Evolutionary conservation across 2,797 vertebrate genomes (phyloP).

Genomic region (Anguilla pacifica): DNA sequence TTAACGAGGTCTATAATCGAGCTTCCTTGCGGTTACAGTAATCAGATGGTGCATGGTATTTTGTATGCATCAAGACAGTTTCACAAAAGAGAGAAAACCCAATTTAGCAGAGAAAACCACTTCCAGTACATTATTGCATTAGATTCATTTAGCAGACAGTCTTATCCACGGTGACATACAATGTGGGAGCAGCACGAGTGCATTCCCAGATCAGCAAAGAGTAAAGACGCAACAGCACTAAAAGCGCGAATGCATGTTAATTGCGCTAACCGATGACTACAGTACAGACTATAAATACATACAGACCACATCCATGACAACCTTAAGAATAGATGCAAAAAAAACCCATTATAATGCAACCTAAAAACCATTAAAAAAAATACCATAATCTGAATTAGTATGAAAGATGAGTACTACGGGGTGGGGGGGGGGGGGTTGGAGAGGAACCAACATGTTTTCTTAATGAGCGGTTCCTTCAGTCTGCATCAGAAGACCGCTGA

Average conservation of each 20-base stretch:
- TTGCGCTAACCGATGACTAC: neutral
- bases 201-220: neutral
- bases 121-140: neutral
- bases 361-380: too few species aligned
- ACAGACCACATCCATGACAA: neutral
- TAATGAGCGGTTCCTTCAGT: too few species aligned
- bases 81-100: neutral
- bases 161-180: too few species aligned
- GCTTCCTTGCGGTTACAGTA: neutral
- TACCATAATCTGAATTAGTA: too few species aligned
- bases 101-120: neutral
- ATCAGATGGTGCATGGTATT: neutral
- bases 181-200: neutral
- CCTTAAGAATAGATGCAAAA: neutral
- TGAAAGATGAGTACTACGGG: too few species aligned
- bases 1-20: neutral
- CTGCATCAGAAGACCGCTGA: too few species aligned
- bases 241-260: neutral
- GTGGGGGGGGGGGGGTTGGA: too few species aligned
- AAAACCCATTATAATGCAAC: too few species aligned
- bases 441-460: neutral
- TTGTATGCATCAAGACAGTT: neutral
- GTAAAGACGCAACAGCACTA: neutral
- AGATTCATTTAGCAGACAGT: too few species aligned
- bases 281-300: neutral